Base-by-base conservation (phyloP, 2,113 vertebrate species). In the Sterrhoptilus dennistouni region DNA sequence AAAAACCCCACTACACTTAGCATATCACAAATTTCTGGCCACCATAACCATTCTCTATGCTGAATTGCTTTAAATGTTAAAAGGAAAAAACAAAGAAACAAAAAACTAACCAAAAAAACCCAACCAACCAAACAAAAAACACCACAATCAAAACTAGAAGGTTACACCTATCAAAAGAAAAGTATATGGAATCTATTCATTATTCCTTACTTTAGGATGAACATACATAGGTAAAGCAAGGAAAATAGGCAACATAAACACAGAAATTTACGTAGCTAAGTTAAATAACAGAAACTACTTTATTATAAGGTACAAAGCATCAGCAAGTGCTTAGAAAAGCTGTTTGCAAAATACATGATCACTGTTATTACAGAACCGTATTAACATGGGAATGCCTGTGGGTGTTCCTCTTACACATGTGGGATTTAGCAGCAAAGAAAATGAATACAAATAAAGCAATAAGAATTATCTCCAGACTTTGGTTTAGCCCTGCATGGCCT, bases 1-100 rank as follows among this genome's bases (percentile, higher is more conserved):
- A 66, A 72, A 36, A 29, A 4, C 0, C 1, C 0, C 16, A 6
- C 4, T 8, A 3, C 7, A 35, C 49, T 87, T 74, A 93, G 63
- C 12, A 29, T 19, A 68, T 50, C 12, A 77, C 14, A 50, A 18
- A 75, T 75, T 92, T 66, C 35, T 61, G 22, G 63, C 44, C 22
- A 45, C 16, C 18, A 59, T 7, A 81, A 47, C 14, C 12, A 78
- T 29, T 10, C 8, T 77, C 20, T 14, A 6, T 27, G 22, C 6
- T 61, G 12, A 14, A 44, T 23, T 47, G 14, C 4, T 87, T 81
- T 29, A 60, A 64, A 33, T 19, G 7, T 44, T 31, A 12, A 57
- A 47, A 47, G 17, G 13, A 57, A 33, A 54, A 49, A 54, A 11
- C 33, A 59, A 68, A 29, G 14, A 40, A 24, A 24, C 6, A 60